Percentiles rank a stretch among this genome's conserved stretches.
Evolutionary conservation across 2,888 invertebrate species (phyloP).

Genomic region (Orthonychiurus folsomi): DNA sequence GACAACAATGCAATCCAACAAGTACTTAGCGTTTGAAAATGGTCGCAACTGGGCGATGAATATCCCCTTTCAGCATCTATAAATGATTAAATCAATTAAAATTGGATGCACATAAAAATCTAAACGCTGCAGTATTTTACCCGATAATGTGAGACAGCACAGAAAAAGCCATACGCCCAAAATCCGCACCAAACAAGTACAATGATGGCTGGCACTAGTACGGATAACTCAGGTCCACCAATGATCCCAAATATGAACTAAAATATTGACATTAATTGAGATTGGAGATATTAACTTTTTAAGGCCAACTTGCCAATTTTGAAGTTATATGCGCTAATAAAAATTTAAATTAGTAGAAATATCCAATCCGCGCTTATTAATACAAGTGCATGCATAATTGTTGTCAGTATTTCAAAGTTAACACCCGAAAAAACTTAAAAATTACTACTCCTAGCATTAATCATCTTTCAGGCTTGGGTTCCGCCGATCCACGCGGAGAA

Average conservation of each 20-base stretch:
- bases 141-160: conserved; percentile 36
- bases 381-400: no score
- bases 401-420: no score
- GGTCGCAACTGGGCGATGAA: conserved; percentile 31
- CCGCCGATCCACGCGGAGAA: no score
- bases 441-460: no score
- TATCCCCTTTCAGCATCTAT: conserved; percentile 36
- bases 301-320: no score
- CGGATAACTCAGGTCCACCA: conserved; percentile 20
- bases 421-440: no score
- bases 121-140: no score
- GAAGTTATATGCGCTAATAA: no score
- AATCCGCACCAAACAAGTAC: conserved; percentile 36
- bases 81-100: neutral
- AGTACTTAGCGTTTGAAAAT: conserved; percentile 19
- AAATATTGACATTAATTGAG: neutral
- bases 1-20: no score
- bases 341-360: neutral
- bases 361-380: no score
- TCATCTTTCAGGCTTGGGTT: neutral
- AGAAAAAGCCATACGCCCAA: conserved; percentile 37
- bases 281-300: no score
- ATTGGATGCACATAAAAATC: neutral
- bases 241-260: conserved; percentile 35
- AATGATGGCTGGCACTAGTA: conserved; percentile 32